Evolutionary conservation across 2,113 vertebrate genomes (phyloP).

Genomic region (Australoheros scitulus): DNA sequence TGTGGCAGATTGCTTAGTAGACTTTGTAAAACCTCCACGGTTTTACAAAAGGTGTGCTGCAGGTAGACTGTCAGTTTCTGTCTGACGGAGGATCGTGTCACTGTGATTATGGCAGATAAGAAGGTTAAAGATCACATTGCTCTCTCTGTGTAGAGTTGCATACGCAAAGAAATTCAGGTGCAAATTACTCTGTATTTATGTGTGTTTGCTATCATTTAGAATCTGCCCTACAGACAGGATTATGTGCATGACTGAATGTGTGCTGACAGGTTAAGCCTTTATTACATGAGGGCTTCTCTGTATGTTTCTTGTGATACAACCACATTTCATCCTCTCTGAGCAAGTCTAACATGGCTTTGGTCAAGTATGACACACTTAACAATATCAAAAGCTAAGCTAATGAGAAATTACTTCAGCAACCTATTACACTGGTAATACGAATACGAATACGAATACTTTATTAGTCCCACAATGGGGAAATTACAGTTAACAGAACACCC

Average conservation of each 20-base stretch:
- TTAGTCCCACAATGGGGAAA: no score
- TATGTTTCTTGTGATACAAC: constrained; percentile 50
- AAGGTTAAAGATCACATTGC: background rate
- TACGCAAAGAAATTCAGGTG: background rate
- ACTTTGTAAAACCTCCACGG: constrained; percentile 9
- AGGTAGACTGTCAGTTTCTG: constrained; percentile 20
- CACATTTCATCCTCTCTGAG: constrained; percentile 43
- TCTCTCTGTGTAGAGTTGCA: background rate
- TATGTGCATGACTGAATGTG: constrained; percentile 56
- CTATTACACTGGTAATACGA: background rate
- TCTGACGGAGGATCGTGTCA: background rate
- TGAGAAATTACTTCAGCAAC: constrained; percentile 4
- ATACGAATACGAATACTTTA: no score
- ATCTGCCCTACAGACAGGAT: constrained; percentile 61
- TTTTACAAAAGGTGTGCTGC: background rate
- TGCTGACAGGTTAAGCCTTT: constrained; percentile 69
- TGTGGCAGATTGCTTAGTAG: constrained; percentile 47
- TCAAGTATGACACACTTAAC: constrained; percentile 3
- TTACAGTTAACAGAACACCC: no score
- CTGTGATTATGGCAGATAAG: background rate
- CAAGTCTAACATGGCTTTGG: constrained; percentile 29
- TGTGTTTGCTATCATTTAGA: constrained; percentile 16
- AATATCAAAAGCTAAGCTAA: constrained; percentile 4
- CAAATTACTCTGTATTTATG: constrained; percentile 23
- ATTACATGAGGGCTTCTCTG: constrained; percentile 43